Conservation (phyloP, 2,113 vertebrate species). For the Toxostoma redivivum region DNA sequence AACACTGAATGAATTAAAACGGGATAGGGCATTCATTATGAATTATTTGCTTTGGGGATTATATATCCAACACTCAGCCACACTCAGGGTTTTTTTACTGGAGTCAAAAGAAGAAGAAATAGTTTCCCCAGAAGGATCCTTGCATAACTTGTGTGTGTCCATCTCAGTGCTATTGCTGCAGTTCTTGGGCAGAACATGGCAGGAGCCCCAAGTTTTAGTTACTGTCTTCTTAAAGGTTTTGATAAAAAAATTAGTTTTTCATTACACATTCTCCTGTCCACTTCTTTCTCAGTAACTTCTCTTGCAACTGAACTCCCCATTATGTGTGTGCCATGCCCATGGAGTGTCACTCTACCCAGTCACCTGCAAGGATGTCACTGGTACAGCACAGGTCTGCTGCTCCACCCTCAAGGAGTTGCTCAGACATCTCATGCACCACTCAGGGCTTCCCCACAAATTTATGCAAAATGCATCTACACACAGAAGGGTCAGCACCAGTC, state of each 20-base stretch:
- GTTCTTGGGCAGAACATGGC: neutral
- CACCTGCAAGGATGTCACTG: accelerated
- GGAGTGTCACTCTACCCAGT: neutral
- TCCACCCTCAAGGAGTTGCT: neutral
- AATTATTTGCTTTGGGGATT: conserved; percentile 28
- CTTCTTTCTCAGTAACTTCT: neutral
- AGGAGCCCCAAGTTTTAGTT: neutral
- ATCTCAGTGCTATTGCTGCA: neutral
- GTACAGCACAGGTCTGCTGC: too few relatives aligned
- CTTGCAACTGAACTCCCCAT: neutral
- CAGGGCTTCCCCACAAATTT: neutral
- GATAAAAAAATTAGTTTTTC: neutral
- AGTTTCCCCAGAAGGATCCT: neutral
- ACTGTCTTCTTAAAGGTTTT: neutral
- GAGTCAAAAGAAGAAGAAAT: conserved; percentile 20
- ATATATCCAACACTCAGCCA: neutral
- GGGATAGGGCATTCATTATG: conserved; percentile 6
- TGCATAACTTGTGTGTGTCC: neutral
- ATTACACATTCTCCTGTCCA: neutral
- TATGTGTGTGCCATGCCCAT: neutral
- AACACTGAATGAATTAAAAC: conserved; percentile 29
- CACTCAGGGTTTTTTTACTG: neutral
- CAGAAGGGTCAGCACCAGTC: neutral
- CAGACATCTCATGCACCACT: neutral
- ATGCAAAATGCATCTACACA: neutral